Base-by-base conservation (phyloP, 2,888 invertebrate species). In the Odontocerum albicorne region DNA sequence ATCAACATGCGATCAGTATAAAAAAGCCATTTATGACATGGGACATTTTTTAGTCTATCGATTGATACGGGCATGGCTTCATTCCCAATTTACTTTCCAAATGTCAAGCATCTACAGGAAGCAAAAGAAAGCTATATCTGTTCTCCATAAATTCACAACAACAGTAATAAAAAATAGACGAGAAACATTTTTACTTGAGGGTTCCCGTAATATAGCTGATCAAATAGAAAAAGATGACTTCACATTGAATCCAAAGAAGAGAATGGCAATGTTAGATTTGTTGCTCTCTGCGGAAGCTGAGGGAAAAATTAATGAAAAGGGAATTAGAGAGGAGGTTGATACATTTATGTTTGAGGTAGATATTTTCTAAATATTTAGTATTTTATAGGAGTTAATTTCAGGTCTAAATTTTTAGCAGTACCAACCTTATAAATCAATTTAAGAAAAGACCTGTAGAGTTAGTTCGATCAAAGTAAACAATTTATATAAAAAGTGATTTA, bases 341-440 rank as follows among this genome's bases (percentile, higher is more conserved):
- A 87, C 87, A 0, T 86, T 87, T 62, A 81, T 86, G 81, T 87
- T 87, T 70, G 86, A 82, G 68, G 84, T 82, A 66, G 69, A 65
- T 20, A 12, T 3, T 17, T n/a, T n/a, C n/a, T n/a, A n/a, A n/a
- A n/a, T n/a, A n/a, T n/a, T n/a, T n/a, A n/a, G n/a, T n/a, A n/a
- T n/a, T n/a, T n/a, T n/a, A n/a, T n/a, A n/a, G n/a, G n/a, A n/a
- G n/a, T n/a, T n/a, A n/a, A n/a, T n/a, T n/a, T n/a, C n/a, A n/a
- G n/a, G n/a, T n/a, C n/a, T n/a, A n/a, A n/a, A n/a, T n/a, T n/a
- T n/a, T n/a, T n/a, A n/a, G n/a, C n/a, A n/a, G n/a, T n/a, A n/a
- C n/a, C n/a, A n/a, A n/a, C n/a, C n/a, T n/a, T n/a, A n/a, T n/a
- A n/a, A n/a, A n/a, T n/a, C n/a, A n/a, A n/a, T n/a, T n/a, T n/a